Percentiles rank a stretch among this genome's conserved stretches.
These are phyloP conservation scores for Oryzias melastigma DNA, from an alignment of 2,113 vertebrate species.

Conservation along the genomic window DNA sequence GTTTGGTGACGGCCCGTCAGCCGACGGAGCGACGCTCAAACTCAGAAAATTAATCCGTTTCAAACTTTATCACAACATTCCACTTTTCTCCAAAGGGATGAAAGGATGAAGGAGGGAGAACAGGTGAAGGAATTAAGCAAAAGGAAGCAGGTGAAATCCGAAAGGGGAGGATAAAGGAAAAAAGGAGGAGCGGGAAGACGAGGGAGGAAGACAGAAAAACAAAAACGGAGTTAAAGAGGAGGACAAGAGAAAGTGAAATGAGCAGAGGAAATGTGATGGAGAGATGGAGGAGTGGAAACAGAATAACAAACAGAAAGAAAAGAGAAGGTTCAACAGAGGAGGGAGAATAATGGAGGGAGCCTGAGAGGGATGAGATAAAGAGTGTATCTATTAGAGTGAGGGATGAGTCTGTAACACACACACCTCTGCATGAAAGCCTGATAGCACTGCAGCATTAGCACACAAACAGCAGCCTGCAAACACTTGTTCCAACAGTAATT, in stretches of 20 bases:
- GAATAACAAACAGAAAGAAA: slow-evolving; percentile 43
- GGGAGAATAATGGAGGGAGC: slow-evolving; percentile 52
- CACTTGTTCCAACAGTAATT: slow-evolving; percentile 57
- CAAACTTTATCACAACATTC: slow-evolving; percentile 21
- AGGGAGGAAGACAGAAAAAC: background rate
- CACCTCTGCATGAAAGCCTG: slow-evolving; percentile 13
- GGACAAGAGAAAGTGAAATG: background rate
- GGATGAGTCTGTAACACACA: slow-evolving; percentile 36
- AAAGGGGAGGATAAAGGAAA: background rate
- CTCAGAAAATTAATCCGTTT: slow-evolving; percentile 41
- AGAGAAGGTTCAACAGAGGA: slow-evolving; percentile 28
- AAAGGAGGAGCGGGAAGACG: background rate
- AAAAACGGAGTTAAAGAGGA: background rate
- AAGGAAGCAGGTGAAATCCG: too few species aligned
- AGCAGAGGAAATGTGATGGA: background rate
- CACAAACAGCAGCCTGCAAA: slow-evolving; percentile 29
- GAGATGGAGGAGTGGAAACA: background rate
- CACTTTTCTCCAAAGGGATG: slow-evolving; percentile 25
- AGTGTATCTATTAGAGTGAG: slow-evolving; percentile 56
- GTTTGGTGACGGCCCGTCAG: slow-evolving; percentile 24
- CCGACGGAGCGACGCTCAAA: slow-evolving; percentile 25
- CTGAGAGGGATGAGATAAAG: slow-evolving; percentile 64
- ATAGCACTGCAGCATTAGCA: slow-evolving; percentile 1
- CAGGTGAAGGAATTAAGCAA: background rate
- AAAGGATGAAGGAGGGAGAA: slow-evolving; percentile 5